phyloP scores from a whole-genome alignment of 2,113 vertebrate genomes.

The Bettongia penicillata region DNA sequence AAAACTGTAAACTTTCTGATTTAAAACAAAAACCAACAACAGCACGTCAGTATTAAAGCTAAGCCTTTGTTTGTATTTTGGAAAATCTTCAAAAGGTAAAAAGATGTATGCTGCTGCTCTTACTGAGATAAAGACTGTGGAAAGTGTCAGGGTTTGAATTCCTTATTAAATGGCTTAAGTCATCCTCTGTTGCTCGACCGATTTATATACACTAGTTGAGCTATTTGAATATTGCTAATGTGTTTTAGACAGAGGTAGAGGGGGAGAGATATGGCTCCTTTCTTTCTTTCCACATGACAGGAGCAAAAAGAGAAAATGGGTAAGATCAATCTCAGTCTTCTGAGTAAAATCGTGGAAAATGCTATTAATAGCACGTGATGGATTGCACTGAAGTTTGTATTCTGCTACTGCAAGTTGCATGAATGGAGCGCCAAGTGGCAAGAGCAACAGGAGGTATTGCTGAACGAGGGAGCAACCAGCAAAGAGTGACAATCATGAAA shows the following conservation, averaged over 20 bases:
- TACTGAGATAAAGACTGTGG: neutral
- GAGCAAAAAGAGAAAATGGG: neutral
- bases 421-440: conserved; percentile 70
- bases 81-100: neutral
- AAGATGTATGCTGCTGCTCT: neutral
- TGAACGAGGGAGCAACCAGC: conserved; percentile 43
- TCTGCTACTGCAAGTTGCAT: conserved; percentile 64
- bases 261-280: conserved; percentile 20
- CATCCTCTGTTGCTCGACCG: conserved; percentile 50
- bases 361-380: conserved; percentile 47
- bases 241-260: neutral
- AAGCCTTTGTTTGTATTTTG: neutral
- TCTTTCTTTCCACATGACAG: neutral
- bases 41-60: neutral
- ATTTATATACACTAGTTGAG: conserved; percentile 34
- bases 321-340: neutral
- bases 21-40: neutral
- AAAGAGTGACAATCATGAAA: conserved; percentile 45
- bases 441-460: conserved; percentile 21
- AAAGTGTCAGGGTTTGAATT: conserved; percentile 61
- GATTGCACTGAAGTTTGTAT: conserved; percentile 50
- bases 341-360: conserved; percentile 64
- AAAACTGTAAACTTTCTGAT: neutral
- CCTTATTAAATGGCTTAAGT: conserved; percentile 49
- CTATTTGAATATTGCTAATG: conserved; percentile 12